These are phyloP conservation scores for Taenioides sp. DNA, from an alignment of 2,797 vertebrate genomes.

Conservation along the genomic window DNA sequence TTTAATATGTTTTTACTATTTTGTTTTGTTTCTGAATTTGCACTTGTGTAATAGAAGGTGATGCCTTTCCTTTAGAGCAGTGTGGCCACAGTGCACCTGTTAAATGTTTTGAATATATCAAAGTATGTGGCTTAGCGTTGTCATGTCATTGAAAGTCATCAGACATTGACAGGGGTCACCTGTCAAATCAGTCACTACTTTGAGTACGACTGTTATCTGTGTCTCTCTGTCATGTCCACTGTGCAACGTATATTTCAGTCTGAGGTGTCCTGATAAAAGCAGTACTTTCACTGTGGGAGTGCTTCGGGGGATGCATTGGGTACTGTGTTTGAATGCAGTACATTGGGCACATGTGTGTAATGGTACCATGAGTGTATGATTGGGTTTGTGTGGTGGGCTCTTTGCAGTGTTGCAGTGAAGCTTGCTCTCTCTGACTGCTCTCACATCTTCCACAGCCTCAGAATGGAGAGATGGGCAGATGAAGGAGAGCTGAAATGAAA, in stretches of 20 bases:
- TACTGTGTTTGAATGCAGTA: neutral
- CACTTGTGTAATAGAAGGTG: too few species aligned
- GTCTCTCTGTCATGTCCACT: neutral
- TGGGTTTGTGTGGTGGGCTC: neutral
- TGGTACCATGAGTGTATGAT: neutral
- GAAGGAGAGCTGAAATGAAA: conserved; percentile 39
- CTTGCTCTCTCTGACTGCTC: neutral
- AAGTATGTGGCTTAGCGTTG: neutral
- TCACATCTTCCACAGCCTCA: conserved; percentile 3
- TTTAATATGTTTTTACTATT: too few species aligned
- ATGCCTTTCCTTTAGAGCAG: too few species aligned
- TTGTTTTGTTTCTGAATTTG: too few species aligned
- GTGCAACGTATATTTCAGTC: neutral
- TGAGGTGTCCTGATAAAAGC: neutral
- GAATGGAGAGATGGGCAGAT: conserved; percentile 29
- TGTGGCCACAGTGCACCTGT: too few species aligned
- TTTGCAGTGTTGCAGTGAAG: conserved; percentile 11
- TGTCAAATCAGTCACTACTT: neutral
- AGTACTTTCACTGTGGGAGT: neutral
- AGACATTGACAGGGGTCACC: neutral
- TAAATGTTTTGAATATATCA: too few species aligned
- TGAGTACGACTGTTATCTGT: neutral
- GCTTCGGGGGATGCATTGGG: neutral
- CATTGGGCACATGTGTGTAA: neutral
- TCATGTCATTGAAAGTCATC: neutral